Evolutionary conservation across 1,140 invertebrate species (phyloP).

Genomic region (Medauroidea extradentata): DNA sequence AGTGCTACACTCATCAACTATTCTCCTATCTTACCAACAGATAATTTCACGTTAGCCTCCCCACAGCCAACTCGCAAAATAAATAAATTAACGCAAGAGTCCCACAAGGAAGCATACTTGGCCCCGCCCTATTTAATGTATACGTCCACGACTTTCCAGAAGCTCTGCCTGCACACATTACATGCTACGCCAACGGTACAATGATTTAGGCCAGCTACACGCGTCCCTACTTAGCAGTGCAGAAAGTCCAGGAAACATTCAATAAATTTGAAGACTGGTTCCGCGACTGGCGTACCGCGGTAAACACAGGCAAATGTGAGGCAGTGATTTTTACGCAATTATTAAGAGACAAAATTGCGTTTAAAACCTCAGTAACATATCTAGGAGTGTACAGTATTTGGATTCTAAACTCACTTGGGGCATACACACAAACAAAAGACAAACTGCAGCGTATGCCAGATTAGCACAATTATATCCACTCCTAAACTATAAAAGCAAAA

Average conservation of each 20-base stretch:
- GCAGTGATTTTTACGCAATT: not conserved
- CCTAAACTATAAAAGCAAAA: not conserved
- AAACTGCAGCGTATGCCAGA: not conserved
- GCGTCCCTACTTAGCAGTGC: not conserved
- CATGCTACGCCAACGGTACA: constrained; percentile 17
- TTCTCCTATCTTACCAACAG: not conserved
- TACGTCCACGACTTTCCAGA: constrained; percentile 15
- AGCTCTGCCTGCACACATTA: too few species aligned
- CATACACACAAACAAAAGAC: not conserved
- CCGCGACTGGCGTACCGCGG: not conserved
- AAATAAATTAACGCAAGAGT: not conserved
- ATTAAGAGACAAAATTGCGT: not conserved
- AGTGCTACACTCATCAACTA: not conserved
- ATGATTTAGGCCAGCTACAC: not conserved
- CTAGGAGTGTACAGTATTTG: not conserved
- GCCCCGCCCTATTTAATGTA: constrained; percentile 14
- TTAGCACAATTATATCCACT: not conserved
- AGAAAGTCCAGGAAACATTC: not conserved
- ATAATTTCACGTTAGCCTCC: not conserved
- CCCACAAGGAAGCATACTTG: constrained; percentile 14
- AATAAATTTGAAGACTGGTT: not conserved
- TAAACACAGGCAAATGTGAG: not conserved
- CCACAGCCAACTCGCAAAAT: not conserved
- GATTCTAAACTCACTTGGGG: not conserved
- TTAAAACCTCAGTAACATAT: not conserved